Percentiles rank a stretch among this genome's conserved stretches.
Conservation (phyloP, 2,113 vertebrate genomes). For the Heterocephalus glaber region DNA sequence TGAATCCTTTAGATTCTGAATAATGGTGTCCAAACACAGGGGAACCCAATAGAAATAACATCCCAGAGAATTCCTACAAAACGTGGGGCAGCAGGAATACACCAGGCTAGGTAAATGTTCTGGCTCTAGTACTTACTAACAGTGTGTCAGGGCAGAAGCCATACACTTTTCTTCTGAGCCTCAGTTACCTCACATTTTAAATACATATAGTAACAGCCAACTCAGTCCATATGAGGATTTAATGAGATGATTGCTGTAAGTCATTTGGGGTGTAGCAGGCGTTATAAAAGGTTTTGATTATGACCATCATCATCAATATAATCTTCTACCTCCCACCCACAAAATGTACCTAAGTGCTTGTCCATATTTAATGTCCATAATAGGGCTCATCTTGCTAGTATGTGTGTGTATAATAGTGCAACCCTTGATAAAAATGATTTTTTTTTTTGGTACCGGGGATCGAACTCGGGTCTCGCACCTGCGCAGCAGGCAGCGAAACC, state of each 20-base stretch:
- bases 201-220: background rate
- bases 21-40: background rate
- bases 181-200: background rate
- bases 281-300: background rate
- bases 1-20: background rate
- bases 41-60: background rate
- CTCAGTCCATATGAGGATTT: background rate
- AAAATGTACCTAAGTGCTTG: background rate
- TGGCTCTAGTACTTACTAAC: background rate
- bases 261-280: background rate
- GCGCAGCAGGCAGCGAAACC: no score
- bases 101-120: background rate
- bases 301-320: background rate
- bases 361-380: background rate
- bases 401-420: background rate
- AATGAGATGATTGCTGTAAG: background rate
- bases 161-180: background rate
- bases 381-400: background rate
- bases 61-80: background rate
- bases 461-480: no score
- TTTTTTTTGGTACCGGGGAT: no score
- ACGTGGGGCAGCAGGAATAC: background rate
- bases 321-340: background rate
- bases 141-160: background rate
- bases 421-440: background rate